These are phyloP conservation scores for Lissonota sp. DNA, from an alignment of 2,888 invertebrate species.

Conservation along the genomic window DNA sequence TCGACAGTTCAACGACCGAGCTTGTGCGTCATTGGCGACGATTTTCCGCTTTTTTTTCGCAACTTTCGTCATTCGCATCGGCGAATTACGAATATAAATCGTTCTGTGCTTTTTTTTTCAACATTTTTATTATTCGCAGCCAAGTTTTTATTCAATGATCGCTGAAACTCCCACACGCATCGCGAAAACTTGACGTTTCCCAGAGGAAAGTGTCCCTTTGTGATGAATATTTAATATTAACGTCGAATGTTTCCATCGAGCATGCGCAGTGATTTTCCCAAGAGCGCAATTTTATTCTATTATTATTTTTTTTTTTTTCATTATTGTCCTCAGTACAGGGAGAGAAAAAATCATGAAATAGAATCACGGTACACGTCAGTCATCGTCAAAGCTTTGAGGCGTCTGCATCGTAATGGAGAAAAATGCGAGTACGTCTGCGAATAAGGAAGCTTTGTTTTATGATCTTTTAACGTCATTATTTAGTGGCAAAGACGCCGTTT, in stretches of 20 bases:
- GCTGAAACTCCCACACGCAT: conserved; percentile 17
- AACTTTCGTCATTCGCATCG: conserved; percentile 30
- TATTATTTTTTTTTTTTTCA: not conserved
- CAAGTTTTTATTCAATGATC: conserved; percentile 11
- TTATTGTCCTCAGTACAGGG: not conserved
- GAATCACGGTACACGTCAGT: conserved; percentile 34
- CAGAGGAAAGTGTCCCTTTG: not conserved
- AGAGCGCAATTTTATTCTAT: conserved; percentile 7
- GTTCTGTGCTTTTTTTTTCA: too few relatives aligned
- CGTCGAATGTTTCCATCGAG: conserved; percentile 11
- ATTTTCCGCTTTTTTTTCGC: not conserved
- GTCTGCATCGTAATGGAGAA: conserved; percentile 41
- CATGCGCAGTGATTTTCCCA: conserved; percentile 18
- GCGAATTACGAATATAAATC: not conserved
- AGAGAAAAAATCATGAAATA: conserved; percentile 17
- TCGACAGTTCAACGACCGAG: not conserved
- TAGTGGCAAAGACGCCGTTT: too few relatives aligned
- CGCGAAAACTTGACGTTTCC: conserved; percentile 23
- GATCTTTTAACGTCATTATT: not conserved
- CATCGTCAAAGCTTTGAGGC: conserved; percentile 29
- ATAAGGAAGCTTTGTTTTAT: not conserved
- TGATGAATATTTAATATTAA: conserved; percentile 46
- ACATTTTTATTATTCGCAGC: conserved; percentile 4
- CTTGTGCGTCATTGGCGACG: conserved; percentile 13
- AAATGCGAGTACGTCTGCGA: conserved; percentile 43